Conservation (phyloP, 2,888 invertebrate genomes). For the Nudaria mundana region DNA sequence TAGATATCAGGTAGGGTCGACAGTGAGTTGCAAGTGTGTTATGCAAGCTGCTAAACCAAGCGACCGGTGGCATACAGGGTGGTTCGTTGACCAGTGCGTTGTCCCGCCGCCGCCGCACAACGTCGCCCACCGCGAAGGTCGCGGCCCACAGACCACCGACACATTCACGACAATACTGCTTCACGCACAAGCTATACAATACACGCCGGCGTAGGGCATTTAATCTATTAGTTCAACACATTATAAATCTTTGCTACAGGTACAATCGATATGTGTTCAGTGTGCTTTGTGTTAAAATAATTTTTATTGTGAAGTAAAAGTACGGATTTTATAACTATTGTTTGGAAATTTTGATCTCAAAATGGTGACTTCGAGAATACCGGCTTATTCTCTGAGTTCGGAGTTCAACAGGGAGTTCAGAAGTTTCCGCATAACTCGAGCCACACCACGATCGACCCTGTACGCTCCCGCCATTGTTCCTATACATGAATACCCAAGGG, state of each 20-base stretch:
- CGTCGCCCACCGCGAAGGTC: slow-evolving; percentile 77
- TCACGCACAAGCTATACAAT: slow-evolving; percentile 20
- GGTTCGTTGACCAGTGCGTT: slow-evolving; percentile 80
- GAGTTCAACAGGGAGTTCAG: slow-evolving; percentile 83
- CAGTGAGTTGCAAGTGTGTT: slow-evolving; percentile 56
- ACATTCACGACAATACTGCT: slow-evolving; percentile 43
- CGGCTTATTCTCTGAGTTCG: slow-evolving; percentile 83
- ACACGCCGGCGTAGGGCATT: slow-evolving; percentile 6
- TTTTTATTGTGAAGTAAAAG: slow-evolving; percentile 57
- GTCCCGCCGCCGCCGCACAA: slow-evolving; percentile 70
- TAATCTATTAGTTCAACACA: slow-evolving; percentile 45
- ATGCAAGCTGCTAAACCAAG: slow-evolving; percentile 64
- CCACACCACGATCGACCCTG: slow-evolving; percentile 73
- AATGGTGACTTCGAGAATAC: slow-evolving; percentile 84
- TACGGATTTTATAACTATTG: slow-evolving; percentile 48
- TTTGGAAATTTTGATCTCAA: slow-evolving; percentile 78
- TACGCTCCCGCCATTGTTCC: slow-evolving; percentile 80
- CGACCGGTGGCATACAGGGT: slow-evolving; percentile 57
- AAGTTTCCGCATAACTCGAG: slow-evolving; percentile 79
- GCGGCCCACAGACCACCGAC: slow-evolving; percentile 59
- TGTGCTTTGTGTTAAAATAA: slow-evolving; percentile 69
- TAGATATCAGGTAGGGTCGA: slow-evolving; percentile 56
- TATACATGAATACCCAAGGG: slow-evolving; percentile 82
- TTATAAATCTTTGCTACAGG: slow-evolving; percentile 51
- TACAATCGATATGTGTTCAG: slow-evolving; percentile 78